These are phyloP conservation scores for Montipora efflorescens DNA, from an alignment of 64 coral and sea anemone species.

Conservation along the genomic window DNA sequence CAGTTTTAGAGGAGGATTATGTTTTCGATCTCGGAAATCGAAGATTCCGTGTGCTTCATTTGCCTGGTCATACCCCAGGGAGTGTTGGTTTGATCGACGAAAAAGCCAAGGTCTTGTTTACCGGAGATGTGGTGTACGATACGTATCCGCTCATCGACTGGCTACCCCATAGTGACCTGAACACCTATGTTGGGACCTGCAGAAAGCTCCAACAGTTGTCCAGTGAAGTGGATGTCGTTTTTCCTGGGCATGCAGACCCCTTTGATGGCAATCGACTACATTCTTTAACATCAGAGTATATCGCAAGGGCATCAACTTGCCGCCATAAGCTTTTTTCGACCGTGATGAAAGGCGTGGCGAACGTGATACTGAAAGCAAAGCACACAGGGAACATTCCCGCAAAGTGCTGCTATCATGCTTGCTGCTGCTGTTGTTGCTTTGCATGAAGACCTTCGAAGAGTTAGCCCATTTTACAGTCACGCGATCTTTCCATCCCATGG, in stretches of 20 bases:
- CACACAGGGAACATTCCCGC: slow-evolving; percentile 68
- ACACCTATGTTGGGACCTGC: slow-evolving; percentile 54
- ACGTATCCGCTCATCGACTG: slow-evolving; percentile 65
- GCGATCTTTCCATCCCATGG: too few relatives aligned
- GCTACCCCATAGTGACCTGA: slow-evolving; percentile 75
- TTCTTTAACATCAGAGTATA: slow-evolving; percentile 59
- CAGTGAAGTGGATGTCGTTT: slow-evolving; percentile 64
- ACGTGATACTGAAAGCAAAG: slow-evolving; percentile 66
- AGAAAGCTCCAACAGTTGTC: slow-evolving; percentile 9
- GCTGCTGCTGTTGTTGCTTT: background rate
- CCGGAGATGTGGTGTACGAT: slow-evolving; percentile 47
- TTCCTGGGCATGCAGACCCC: slow-evolving; percentile 64
- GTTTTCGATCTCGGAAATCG: slow-evolving; percentile 81
- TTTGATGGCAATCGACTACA: slow-evolving; percentile 66
- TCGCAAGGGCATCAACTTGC: slow-evolving; percentile 47
- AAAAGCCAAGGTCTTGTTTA: slow-evolving; percentile 65
- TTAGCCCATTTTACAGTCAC: too few relatives aligned
- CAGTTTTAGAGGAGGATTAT: slow-evolving; percentile 71
- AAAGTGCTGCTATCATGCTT: slow-evolving; percentile 11
- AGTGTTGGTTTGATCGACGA: slow-evolving; percentile 81
- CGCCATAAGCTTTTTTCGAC: slow-evolving; percentile 30
- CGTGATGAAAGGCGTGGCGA: slow-evolving; percentile 36
- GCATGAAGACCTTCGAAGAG: background rate
- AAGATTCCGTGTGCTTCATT: slow-evolving; percentile 73
- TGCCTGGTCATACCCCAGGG: slow-evolving; percentile 80